phyloP scores from a whole-genome alignment of 1,140 invertebrate species.

The Wasmannia auropunctata region DNA sequence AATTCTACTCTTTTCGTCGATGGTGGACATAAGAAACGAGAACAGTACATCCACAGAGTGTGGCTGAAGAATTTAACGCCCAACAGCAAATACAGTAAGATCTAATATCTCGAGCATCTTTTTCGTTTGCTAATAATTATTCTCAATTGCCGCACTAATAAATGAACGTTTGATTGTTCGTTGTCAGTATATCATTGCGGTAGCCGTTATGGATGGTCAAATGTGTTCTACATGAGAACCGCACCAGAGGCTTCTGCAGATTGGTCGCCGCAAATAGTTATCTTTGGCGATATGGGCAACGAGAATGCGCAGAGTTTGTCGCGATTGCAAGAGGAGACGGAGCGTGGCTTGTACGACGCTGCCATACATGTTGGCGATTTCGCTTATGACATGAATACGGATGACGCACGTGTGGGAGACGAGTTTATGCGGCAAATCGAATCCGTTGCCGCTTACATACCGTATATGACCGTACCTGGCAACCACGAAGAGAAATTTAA shows the following conservation, averaged over 20 bases:
- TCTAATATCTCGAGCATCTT: background rate
- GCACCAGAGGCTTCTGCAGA: conserved; percentile 86
- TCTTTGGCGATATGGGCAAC: conserved; percentile 97
- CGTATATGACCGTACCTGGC: conserved; percentile 96
- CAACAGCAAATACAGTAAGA: conserved; percentile 84
- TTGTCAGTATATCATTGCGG: conserved; percentile 93
- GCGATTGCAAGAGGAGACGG: conserved; percentile 92
- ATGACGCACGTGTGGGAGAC: conserved; percentile 93
- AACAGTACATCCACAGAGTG: conserved; percentile 94
- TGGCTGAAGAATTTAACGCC: conserved; percentile 83
- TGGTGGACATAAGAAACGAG: conserved; percentile 89
- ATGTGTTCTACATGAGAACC: conserved; percentile 91
- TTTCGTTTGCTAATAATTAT: background rate
- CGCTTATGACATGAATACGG: conserved; percentile 96
- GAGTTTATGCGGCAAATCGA: conserved; percentile 96
- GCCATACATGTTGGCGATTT: conserved; percentile 98
- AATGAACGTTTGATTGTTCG: conserved; percentile 46
- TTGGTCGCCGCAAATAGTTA: conserved; percentile 93
- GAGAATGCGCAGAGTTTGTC: conserved; percentile 94
- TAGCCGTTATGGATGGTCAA: conserved; percentile 92
- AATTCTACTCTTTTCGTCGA: conserved; percentile 90
- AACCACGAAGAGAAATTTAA: conserved; percentile 95
- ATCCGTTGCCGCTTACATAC: conserved; percentile 93
- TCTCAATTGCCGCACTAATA: background rate
- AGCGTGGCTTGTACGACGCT: conserved; percentile 93